Evolutionary conservation across 1,140 invertebrate species (phyloP), one percentile per base, ranked within the genome.

Genomic region (Papilio aristodemus): DNA sequence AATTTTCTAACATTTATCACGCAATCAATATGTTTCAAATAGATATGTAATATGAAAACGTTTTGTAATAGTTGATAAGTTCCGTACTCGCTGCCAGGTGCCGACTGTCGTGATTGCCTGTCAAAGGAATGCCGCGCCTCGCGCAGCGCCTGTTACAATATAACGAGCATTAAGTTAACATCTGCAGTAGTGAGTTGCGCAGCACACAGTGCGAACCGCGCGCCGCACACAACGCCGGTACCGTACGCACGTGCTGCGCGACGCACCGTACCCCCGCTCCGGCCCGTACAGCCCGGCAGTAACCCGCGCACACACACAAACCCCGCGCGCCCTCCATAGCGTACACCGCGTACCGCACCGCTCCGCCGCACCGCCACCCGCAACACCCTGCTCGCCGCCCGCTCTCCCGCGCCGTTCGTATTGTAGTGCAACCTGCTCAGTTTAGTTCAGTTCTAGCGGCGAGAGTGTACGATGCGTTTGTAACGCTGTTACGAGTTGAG

Each of bases 381-480:
- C 71, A 63, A 8, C 68, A 41, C 69, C 22, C 66, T 67, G 62
- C 71, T 69, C 75, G 70, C 75, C 68, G 64, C 73, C 70, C 72
- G 73, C 67, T 73, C 77, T 72, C 72, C 74, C 68, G 69, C 68
- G 67, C 66, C 73, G 73, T 72, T 79, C 78, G 70, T 80, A 74
- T 73, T 75, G 71, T 76, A 81, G 77, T 77, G 76, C 76, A 82
- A 82, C 80, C 78, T 78, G 43, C 8, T 17, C 38, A 25, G 39
- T 64, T 64, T 78, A 77, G 72, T 77, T 69, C 72, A 80, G 80
- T 82, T 73, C 73, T 73, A 74, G 72, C 72, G 71, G 72, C 73
- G 76, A 71, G 73, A 58, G 74, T 71, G 80, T 70, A 54, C 70
- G 70, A 32, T 72, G 54, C 73, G 76, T 72, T 70, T 60, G 71